phyloP scores from a whole-genome alignment of 2,888 invertebrate genomes.

The Cancer borealis region DNA sequence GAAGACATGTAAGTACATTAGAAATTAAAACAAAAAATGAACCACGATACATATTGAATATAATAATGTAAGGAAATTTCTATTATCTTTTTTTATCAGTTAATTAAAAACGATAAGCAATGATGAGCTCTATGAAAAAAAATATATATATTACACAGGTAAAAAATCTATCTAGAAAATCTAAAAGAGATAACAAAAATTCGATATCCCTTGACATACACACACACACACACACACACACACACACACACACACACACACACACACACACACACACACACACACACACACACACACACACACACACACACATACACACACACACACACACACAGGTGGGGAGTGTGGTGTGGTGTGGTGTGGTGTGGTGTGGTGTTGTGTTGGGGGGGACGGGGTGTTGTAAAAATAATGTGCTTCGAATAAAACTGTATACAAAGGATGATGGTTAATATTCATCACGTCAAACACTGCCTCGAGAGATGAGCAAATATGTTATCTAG shows the following conservation, averaged over 20 bases:
- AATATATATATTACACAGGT: too few species aligned
- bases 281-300: background rate
- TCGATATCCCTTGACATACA: background rate
- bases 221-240: background rate
- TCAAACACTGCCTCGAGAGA: background rate
- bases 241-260: conserved; percentile 15
- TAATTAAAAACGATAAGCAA: too few species aligned
- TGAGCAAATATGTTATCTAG: conserved; percentile 12
- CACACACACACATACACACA: conserved; percentile 14
- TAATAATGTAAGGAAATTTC: background rate
- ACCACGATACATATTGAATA: background rate
- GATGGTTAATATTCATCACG: conserved; percentile 11
- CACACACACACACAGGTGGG: background rate
- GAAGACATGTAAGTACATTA: too few species aligned
- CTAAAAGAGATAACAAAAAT: too few species aligned
- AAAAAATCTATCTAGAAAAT: too few species aligned
- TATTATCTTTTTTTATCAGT: too few species aligned
- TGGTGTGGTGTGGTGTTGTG: background rate
- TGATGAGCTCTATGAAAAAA: too few species aligned
- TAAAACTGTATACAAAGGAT: background rate
- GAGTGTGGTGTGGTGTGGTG: background rate
- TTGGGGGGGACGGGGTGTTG: too few species aligned
- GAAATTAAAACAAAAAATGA: background rate
- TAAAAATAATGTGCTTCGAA: background rate
- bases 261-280: background rate